Evolutionary conservation across 2,797 vertebrate species (phyloP), one percentile per base, ranked within the genome.

Genomic region (Phoeniculus purpureus): DNA sequence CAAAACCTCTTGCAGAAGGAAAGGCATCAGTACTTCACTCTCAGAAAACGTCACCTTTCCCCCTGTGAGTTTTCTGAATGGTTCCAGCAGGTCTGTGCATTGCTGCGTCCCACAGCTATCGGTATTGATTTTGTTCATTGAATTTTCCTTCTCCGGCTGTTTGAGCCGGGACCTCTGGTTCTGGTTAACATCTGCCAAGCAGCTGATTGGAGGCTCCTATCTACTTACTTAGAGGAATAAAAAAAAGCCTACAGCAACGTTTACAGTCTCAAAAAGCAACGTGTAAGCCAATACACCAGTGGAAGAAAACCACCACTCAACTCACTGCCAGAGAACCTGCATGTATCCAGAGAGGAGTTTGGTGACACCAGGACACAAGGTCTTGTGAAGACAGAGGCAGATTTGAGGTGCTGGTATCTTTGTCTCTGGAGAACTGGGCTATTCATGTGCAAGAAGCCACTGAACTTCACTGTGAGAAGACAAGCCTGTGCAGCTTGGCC

Each of bases 161-260:
- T 87, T 75, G 62, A 81, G 66, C 26, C 67, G 70, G 58, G 77
- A 89, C 2, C 6, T 86, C 93, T 81, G 84, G 75, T 94, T 94
- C 81, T 89, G 73, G 62, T 93, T 95, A 92, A 91, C 85, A 85
- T 90, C 92, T 94, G 85, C 81, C 85, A 89, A 86, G 66, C 88
- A 93, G 83, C 76, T 92, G 92, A 94, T 48, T 0, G 2, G 40
- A 93, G 58, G 61, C 25, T 95, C 70, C 81, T 65, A 62, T 81
- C 72, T 51, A 81, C 70, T 89, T 81, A 40, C 13, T 23, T 51
- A 76, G 58, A 89, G 52, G 86, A 31, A 92, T 64, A 23, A 60
- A 87, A 60, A 87, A 92, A 94, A 88, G 67, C 55, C 0, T 43
- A 79, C 62, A 80, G 60, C 25, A 76, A 81, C 37, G 77, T 93